Conservation (phyloP, 2,797 vertebrate genomes). For the Sebastes nivosus region DNA sequence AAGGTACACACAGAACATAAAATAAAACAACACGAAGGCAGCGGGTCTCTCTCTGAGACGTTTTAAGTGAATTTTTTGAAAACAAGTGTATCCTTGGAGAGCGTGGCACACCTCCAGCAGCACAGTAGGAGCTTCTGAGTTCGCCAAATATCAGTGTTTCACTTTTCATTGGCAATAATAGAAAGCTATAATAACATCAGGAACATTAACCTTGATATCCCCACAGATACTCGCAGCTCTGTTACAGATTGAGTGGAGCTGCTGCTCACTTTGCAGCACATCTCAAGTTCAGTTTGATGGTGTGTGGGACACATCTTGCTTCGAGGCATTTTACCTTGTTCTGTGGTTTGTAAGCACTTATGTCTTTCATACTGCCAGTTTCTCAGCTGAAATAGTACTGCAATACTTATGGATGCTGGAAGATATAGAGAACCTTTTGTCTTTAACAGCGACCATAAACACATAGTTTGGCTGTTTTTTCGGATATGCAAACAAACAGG, state of each 20-base stretch:
- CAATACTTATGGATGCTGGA: background rate
- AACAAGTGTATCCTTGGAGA: background rate
- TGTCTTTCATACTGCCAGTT: slow-evolving; percentile 15
- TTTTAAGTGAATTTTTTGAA: slow-evolving; percentile 2
- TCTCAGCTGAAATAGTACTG: slow-evolving; percentile 6
- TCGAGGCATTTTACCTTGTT: slow-evolving; percentile 33
- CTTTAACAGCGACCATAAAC: background rate
- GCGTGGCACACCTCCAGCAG: slow-evolving; percentile 15
- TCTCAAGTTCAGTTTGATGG: slow-evolving; percentile 30
- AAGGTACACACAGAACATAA: background rate
- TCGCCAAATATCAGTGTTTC: slow-evolving; percentile 22
- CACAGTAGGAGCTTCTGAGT: slow-evolving; percentile 3
- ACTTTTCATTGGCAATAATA: slow-evolving; percentile 39
- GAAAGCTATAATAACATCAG: slow-evolving; percentile 41
- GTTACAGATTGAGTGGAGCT: slow-evolving; percentile 24
- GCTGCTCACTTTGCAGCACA: slow-evolving; percentile 38
- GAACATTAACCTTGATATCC: slow-evolving; percentile 57
- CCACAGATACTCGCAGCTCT: slow-evolving; percentile 27
- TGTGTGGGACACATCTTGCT: slow-evolving; percentile 30
- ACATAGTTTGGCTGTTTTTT: background rate
- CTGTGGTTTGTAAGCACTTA: slow-evolving; percentile 22
- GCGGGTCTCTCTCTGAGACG: background rate
- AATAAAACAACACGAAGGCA: background rate
- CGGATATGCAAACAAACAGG: background rate
- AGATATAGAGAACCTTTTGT: background rate